phyloP scores from a whole-genome alignment of 2,113 vertebrate genomes.

The Cavia porcellus region DNA sequence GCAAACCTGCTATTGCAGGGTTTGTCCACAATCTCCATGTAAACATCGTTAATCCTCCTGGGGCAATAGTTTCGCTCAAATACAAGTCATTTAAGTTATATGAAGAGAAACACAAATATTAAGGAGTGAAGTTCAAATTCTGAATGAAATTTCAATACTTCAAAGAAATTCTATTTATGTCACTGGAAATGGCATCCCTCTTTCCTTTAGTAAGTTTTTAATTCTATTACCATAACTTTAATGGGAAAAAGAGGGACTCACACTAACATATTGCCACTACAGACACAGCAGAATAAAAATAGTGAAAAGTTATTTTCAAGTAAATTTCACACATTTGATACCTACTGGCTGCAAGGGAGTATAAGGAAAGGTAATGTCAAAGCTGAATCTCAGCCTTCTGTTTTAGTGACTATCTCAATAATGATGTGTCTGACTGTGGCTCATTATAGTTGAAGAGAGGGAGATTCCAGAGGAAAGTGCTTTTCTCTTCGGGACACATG shows the following conservation, averaged over 20 bases:
- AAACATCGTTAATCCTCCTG: neutral
- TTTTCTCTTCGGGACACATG: neutral
- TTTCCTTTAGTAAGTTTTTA: neutral
- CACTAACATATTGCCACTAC: neutral
- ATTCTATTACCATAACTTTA: neutral
- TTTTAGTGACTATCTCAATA: neutral
- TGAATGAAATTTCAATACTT: slow-evolving; percentile 16
- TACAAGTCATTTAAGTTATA: neutral
- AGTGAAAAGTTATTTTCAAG: too few species aligned
- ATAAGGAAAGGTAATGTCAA: neutral
- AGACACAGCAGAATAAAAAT: neutral
- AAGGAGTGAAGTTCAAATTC: neutral
- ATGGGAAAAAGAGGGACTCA: neutral
- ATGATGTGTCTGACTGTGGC: too few species aligned
- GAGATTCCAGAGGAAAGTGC: neutral
- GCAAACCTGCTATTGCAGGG: neutral
- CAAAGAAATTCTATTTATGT: neutral
- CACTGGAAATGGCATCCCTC: neutral
- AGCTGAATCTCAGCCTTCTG: neutral
- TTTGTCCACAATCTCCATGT: neutral
- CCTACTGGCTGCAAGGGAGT: rapidly evolving
- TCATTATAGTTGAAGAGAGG: neutral
- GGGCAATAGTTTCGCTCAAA: neutral
- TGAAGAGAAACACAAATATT: neutral
- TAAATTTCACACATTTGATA: neutral